These are phyloP conservation scores for Oryzias celebensis DNA, from an alignment of 2,113 vertebrate genomes.

Conservation along the genomic window DNA sequence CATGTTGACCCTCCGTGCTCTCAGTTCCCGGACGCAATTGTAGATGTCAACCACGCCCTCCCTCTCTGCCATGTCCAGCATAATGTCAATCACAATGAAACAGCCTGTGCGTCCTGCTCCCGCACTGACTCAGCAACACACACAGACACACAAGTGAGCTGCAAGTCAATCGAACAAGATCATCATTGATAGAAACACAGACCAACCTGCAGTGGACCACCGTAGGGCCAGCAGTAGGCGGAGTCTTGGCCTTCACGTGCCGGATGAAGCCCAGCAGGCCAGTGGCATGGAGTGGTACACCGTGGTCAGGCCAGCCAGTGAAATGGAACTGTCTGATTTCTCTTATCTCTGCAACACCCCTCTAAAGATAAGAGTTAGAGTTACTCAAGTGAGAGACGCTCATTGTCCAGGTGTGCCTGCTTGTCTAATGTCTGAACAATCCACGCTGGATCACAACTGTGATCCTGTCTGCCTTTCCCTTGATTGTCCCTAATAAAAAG, in stretches of 20 bases:
- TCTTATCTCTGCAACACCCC: constrained; percentile 91
- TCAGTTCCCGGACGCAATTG: constrained; percentile 93
- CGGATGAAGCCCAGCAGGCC: constrained; percentile 93
- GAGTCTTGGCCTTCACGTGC: constrained; percentile 91
- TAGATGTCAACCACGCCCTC: constrained; percentile 98
- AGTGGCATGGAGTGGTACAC: constrained; percentile 93
- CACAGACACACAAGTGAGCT: constrained; percentile 16
- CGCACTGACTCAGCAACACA: constrained; percentile 77
- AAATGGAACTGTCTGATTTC: constrained; percentile 98
- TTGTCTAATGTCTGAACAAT: too few relatives aligned
- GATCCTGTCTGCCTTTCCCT: too few relatives aligned
- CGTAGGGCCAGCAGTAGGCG: constrained; percentile 84
- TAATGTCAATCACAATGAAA: constrained; percentile 98
- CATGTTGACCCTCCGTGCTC: constrained; percentile 95
- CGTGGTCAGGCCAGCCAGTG: constrained; percentile 97
- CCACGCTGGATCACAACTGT: too few relatives aligned
- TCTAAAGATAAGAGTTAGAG: constrained; percentile 65
- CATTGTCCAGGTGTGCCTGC: background rate
- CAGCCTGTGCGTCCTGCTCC: constrained; percentile 95
- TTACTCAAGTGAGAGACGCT: background rate
- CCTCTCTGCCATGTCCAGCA: constrained; percentile 97
- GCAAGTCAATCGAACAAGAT: background rate
- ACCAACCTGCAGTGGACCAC: constrained; percentile 67
- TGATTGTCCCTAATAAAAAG: too few relatives aligned
- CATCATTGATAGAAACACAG: background rate